phyloP scores from a whole-genome alignment of 2,888 invertebrate species.

The Dysmachus trigonus region DNA sequence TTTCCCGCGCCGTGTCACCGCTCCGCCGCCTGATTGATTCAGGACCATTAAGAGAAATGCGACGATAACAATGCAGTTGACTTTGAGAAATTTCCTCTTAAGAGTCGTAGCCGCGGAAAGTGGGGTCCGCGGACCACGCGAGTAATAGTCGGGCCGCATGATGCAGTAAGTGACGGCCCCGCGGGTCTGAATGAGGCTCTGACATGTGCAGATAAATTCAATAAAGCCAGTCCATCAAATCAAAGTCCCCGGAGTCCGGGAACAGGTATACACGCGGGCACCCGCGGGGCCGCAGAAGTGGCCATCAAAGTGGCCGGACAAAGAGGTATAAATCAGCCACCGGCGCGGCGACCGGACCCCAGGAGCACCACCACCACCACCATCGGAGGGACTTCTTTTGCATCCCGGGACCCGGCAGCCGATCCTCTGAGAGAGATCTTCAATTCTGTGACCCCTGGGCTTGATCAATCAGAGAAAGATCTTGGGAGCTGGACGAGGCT shows the following conservation, averaged over 20 bases:
- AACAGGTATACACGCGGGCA: neutral
- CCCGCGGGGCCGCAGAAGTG: neutral
- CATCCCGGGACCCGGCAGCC: neutral
- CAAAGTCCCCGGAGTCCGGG: slow-evolving; percentile 7
- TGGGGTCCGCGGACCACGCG: neutral
- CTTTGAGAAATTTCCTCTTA: slow-evolving; percentile 32
- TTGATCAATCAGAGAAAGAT: slow-evolving; percentile 16
- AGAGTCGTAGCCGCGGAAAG: neutral
- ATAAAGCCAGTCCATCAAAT: slow-evolving; percentile 29
- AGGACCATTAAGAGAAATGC: slow-evolving; percentile 24
- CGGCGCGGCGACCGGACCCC: neutral
- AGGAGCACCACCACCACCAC: neutral
- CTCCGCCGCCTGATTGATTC: slow-evolving; percentile 27
- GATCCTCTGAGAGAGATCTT: slow-evolving; percentile 4
- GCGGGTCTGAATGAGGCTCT: neutral
- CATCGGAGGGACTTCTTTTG: slow-evolving; percentile 27
- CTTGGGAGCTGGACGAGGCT: neutral
- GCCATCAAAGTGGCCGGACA: slow-evolving; percentile 33
- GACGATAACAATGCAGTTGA: slow-evolving; percentile 36
- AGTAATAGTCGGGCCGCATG: slow-evolving; percentile 2
- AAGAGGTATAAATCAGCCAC: slow-evolving; percentile 35
- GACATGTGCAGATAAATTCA: slow-evolving; percentile 40
- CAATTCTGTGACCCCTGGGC: slow-evolving; percentile 11
- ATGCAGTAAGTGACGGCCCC: slow-evolving; percentile 25
- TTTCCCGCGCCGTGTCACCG: slow-evolving; percentile 36